Conservation (phyloP, 2,888 invertebrate genomes). For the Trichopoda pennipes region DNA sequence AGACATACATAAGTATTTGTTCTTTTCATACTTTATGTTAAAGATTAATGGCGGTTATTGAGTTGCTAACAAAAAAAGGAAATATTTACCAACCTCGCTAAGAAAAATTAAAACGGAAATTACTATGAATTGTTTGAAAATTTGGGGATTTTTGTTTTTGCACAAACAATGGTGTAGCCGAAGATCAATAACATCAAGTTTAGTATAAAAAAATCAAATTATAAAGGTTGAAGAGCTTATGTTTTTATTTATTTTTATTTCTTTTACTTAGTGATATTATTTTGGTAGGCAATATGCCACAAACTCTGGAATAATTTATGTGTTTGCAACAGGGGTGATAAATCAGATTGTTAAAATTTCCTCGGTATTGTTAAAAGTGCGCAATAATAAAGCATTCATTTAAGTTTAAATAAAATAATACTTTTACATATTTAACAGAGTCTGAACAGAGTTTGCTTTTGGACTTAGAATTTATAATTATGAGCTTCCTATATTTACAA, state of each 20-base stretch:
- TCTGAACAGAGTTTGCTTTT: too few relatives aligned
- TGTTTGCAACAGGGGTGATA: too few relatives aligned
- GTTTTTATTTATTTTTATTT: constrained; percentile 4
- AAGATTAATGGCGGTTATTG: constrained; percentile 53
- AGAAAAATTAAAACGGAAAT: constrained; percentile 5
- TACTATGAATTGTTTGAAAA: constrained; percentile 35
- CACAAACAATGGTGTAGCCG: constrained; percentile 14
- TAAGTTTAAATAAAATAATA: too few relatives aligned
- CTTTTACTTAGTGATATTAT: constrained; percentile 32
- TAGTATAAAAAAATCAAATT: constrained; percentile 3
- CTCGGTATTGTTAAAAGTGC: too few relatives aligned
- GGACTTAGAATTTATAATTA: too few relatives aligned
- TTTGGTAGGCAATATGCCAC: neutral
- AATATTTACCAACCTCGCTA: neutral
- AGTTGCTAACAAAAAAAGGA: constrained; percentile 17
- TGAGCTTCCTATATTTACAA: too few relatives aligned
- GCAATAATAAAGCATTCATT: too few relatives aligned
- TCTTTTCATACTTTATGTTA: constrained; percentile 35
- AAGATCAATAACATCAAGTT: neutral
- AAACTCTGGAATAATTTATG: neutral
- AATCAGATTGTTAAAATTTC: too few relatives aligned
- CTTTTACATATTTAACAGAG: too few relatives aligned
- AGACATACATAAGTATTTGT: constrained; percentile 41
- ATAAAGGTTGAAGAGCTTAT: constrained; percentile 22
- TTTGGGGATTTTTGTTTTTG: constrained; percentile 37